Evolutionary conservation across 2,888 invertebrate genomes (phyloP), one percentile per base, ranked within the genome.

Genomic region (Aleiodes alternator): DNA sequence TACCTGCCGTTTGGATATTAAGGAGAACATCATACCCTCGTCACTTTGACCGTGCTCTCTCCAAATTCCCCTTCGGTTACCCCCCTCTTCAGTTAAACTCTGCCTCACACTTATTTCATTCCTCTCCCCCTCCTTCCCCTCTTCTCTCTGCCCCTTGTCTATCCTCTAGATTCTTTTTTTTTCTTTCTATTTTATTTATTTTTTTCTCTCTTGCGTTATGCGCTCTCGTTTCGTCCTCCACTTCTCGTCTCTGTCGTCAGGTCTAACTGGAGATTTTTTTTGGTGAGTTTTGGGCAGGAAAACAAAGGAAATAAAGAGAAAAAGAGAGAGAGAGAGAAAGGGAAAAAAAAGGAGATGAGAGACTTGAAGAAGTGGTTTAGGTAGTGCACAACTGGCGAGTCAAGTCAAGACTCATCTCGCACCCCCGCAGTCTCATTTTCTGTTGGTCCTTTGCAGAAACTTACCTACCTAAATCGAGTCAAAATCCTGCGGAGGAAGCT

Each of bases 11-110:
- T 85, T 87, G 86, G 87, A 87, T 87, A 88, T 88, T 88, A 87
- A 88, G 88, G 86, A 87, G 86, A 88, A 87, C 88, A 87, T 88
- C 88, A 87, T 88, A 88, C 87, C 87, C 88, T 87, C 88, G 87
- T 87, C 88, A 87, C 86, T 87, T 86, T 86, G 84, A 85, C 86
- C 83, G 83, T 81, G 71, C 56, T 75, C 72, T 72, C 56, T 68
- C 68, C 68, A 1, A 68, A 51, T 51, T 50, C 68, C 51, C 51
- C 31, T n/a, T 50, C 11, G 29, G 7, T 29, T 50, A 29, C 31
- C 51, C 50, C 16, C 50, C 66, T 64, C 64, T 14, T 43, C 31
- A 16, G 23, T 23, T 57, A 14, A 59, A 59, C 16, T 64, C 64
- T 64, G 64, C 48, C 64, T 64, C 64, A 64, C 88, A 87, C 86